phyloP scores from a whole-genome alignment of 2,113 vertebrate genomes.

The Pygathrix nemaeus region DNA sequence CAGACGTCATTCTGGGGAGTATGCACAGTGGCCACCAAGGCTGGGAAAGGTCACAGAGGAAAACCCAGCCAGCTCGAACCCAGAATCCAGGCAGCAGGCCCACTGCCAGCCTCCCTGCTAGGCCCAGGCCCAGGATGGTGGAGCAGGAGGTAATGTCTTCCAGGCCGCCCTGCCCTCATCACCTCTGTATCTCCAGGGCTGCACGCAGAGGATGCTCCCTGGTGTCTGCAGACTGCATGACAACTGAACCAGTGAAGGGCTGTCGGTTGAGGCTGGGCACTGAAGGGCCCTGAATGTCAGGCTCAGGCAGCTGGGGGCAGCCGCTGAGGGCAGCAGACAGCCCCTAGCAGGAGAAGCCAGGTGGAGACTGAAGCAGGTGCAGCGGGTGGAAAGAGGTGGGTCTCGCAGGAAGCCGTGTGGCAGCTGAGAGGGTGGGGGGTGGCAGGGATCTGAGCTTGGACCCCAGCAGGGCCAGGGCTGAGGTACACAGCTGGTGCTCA shows the following conservation, averaged over 20 bases:
- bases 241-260: neutral
- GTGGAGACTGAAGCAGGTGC: accelerated
- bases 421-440: accelerated
- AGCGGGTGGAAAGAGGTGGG: accelerated
- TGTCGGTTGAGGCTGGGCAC: neutral
- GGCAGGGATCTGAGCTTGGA: accelerated
- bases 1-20: neutral
- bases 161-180: accelerated
- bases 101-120: neutral
- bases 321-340: neutral
- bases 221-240: neutral
- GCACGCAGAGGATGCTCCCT: neutral
- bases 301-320: neutral
- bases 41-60: neutral
- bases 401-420: accelerated
- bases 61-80: too few relatives aligned
- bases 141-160: too few relatives aligned
- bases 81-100: neutral
- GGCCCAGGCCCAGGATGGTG: neutral
- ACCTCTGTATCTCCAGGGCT: accelerated
- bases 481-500: neutral
- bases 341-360: accelerated
- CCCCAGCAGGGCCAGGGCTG: neutral
- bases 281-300: neutral
- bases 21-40: accelerated